Base-by-base conservation (phyloP, 2,113 vertebrate species). In the Anhinga anhinga region DNA sequence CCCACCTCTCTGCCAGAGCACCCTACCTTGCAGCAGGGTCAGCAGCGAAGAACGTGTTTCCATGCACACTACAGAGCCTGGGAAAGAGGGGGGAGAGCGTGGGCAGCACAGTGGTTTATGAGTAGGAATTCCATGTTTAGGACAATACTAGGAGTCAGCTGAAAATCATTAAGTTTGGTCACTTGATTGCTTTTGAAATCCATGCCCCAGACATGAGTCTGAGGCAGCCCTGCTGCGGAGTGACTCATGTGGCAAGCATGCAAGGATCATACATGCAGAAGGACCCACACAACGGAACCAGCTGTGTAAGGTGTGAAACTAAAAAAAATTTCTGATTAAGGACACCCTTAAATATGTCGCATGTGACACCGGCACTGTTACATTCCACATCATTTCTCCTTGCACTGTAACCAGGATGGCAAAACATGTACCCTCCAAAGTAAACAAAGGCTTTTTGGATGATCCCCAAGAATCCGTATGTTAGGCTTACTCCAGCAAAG, bases 121-220 rank as follows among this genome's bases (percentile, higher is more conserved):
- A 78, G 82, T 34, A 93, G 67, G 78, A 96, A 95, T 96, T 93
- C 85, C 89, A 78, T 59, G 74, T 88, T 96, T 83, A 90, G 93
- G 95, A 96, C 93, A 95, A 94, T 82, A n/a, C 78, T 62, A 23
- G 10, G 77, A 97, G 93, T 93, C 96, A 96, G 91, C 91, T 97
- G 95, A 96, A 91, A 97, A 85, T 83, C 93, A 95, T 95, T 97
- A 95, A 90, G 81, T 80, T 95, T 80, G 89, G 96, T 93, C 86
- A 96, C 78, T 95, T 77, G 89, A 85, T 81, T 85, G 83, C 62
- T 96, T 96, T 95, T 85, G 94, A 93, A 96, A 95, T 79, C 74
- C 84, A 14, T 79, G 94, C 49, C 83, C 81, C 77, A 92, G 94
- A 85, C 97, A 62, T 61, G 34, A 94, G 88, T 49, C 38, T 69